A percentile compares a stretch with the other conserved stretches of the same genome.
phyloP scores from a whole-genome alignment of 2,797 vertebrate genomes.

The Dipus sagitta region DNA sequence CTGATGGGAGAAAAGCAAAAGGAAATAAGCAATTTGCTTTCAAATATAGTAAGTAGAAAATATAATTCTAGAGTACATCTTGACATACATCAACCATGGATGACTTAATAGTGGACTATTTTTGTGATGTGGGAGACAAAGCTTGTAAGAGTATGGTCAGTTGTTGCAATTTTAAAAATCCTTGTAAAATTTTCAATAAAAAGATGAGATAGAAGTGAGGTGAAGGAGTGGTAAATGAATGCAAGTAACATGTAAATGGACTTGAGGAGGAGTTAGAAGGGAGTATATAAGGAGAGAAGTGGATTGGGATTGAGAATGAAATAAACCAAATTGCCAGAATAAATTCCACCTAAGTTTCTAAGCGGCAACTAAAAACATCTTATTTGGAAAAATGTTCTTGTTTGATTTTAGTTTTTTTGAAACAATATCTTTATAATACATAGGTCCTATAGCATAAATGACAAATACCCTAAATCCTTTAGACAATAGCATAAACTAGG shows the following conservation, averaged over 20 bases:
- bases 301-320: too few species aligned
- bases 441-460: neutral
- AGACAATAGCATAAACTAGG: neutral
- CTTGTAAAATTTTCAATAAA: too few species aligned
- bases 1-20: constrained; percentile 15
- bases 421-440: neutral
- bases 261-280: too few species aligned
- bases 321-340: too few species aligned
- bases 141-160: neutral
- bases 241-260: too few species aligned
- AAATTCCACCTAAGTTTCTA: too few species aligned
- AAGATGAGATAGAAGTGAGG: neutral
- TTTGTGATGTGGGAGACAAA: neutral
- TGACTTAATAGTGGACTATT: neutral
- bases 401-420: neutral
- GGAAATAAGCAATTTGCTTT: constrained; percentile 12
- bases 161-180: neutral
- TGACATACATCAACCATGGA: neutral
- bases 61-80: neutral
- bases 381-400: neutral
- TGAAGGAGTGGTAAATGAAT: too few species aligned
- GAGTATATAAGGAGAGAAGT: too few species aligned
- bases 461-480: neutral
- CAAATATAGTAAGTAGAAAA: constrained; percentile 28
- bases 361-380: too few species aligned